Evolutionary conservation across 2,797 vertebrate species (phyloP).

Genomic region (Acanthis flammea): DNA sequence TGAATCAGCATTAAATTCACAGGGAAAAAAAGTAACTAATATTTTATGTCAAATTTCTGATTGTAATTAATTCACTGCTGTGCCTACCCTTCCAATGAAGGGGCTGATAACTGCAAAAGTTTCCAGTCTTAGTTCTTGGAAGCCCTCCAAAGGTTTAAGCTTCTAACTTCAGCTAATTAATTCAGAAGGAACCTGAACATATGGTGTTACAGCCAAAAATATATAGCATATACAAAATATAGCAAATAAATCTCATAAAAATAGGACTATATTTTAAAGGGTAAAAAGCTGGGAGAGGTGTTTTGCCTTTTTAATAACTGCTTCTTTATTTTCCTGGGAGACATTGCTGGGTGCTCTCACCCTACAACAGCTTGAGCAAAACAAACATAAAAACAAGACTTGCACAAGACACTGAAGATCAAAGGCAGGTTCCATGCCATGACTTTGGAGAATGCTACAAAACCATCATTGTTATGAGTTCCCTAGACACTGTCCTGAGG

Average conservation of each 20-base stretch:
- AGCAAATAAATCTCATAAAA: slow-evolving; percentile 24
- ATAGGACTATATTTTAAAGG: neutral
- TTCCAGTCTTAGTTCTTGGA: slow-evolving; percentile 16
- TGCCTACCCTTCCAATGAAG: neutral
- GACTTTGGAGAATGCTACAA: neutral
- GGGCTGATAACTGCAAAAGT: neutral
- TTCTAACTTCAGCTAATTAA: slow-evolving; percentile 47
- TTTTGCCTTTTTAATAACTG: neutral
- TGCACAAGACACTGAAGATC: neutral
- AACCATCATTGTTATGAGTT: neutral
- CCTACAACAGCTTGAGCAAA: neutral
- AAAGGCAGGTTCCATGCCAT: rapidly evolving
- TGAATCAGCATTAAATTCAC: neutral
- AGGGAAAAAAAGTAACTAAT: neutral
- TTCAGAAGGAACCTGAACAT: slow-evolving; percentile 40
- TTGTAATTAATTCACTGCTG: neutral
- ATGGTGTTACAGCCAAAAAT: slow-evolving; percentile 34
- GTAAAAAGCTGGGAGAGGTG: neutral
- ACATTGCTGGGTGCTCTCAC: neutral
- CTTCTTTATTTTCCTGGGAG: neutral
- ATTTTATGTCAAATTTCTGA: neutral
- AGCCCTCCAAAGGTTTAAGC: neutral
- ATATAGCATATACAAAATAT: neutral
- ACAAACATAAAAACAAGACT: neutral
- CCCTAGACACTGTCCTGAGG: rapidly evolving